Percentiles rank a stretch among this genome's conserved stretches.
These are phyloP conservation scores for Megaceryle alcyon DNA, from an alignment of 2,797 vertebrate species.

Conservation along the genomic window DNA sequence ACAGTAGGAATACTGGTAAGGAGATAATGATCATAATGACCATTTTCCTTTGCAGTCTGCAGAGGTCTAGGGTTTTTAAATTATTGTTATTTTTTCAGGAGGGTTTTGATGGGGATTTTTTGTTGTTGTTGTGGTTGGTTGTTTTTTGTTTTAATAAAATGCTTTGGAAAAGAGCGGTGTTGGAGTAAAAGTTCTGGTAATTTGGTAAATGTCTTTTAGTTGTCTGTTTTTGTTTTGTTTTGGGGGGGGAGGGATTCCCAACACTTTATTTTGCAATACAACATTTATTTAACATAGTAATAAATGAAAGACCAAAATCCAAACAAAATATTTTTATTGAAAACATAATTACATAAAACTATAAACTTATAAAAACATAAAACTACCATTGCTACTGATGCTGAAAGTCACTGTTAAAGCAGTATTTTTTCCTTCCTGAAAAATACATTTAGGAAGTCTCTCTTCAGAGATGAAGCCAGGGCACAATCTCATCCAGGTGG, in stretches of 20 bases:
- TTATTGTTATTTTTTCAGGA: not conserved
- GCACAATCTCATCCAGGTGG: not conserved
- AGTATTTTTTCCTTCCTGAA: not conserved
- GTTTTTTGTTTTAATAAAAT: not conserved
- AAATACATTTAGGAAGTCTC: not conserved
- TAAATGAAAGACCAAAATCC: not conserved
- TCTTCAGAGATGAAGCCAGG: not conserved
- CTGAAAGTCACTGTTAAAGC: not conserved
- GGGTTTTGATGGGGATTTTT: no score
- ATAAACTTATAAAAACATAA: no score
- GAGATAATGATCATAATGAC: not conserved
- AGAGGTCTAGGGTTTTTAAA: not conserved
- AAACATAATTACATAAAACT: no score
- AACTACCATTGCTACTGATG: not conserved
- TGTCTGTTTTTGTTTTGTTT: no score
- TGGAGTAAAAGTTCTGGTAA: not conserved
- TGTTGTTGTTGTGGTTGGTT: no score
- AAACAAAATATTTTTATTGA: not conserved
- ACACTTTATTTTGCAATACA: not conserved
- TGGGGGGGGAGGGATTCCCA: not conserved
- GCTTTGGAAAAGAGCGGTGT: not conserved
- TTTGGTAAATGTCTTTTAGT: not conserved
- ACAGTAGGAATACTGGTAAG: not conserved
- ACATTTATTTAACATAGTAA: not conserved
- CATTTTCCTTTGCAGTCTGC: not conserved